A percentile compares a stretch with the other conserved stretches of the same genome.
Evolutionary conservation across 2,888 invertebrate genomes (phyloP).

Genomic region (Noctua janthe): DNA sequence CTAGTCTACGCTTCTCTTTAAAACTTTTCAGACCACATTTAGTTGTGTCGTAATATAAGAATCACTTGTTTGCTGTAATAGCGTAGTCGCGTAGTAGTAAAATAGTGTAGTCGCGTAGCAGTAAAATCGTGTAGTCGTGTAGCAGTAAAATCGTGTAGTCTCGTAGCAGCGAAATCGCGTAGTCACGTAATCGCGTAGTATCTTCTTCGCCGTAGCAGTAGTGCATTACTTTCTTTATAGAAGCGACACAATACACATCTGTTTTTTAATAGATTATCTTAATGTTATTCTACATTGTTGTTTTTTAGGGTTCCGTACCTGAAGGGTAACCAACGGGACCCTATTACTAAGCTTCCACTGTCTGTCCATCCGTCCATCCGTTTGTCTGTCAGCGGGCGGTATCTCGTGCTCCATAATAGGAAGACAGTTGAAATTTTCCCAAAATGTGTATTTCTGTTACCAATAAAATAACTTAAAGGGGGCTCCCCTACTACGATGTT

Average conservation of each 20-base stretch:
- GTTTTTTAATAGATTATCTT: background rate
- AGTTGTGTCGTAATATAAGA: background rate
- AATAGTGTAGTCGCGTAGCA: constrained; percentile 12
- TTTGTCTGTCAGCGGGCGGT: too few species aligned
- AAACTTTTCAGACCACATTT: background rate
- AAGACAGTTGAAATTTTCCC: too few species aligned
- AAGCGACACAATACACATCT: background rate
- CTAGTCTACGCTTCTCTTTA: background rate
- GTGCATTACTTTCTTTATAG: background rate
- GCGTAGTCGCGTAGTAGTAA: background rate
- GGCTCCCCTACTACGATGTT: too few species aligned
- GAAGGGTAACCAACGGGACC: too few species aligned
- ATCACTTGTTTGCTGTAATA: background rate
- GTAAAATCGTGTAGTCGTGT: background rate
- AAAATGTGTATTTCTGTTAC: too few species aligned
- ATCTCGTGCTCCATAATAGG: too few species aligned
- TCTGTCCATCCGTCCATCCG: too few species aligned
- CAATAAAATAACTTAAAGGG: too few species aligned
- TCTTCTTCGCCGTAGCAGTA: constrained; percentile 21
- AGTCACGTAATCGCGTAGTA: constrained; percentile 14
- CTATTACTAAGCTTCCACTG: too few species aligned
- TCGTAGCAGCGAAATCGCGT: constrained; percentile 10
- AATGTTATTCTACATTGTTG: background rate
- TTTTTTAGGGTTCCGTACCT: background rate
- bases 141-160: constrained; percentile 17